Conservation (phyloP, 1,140 invertebrate species). For the Brachionus asplanchnoidis region DNA sequence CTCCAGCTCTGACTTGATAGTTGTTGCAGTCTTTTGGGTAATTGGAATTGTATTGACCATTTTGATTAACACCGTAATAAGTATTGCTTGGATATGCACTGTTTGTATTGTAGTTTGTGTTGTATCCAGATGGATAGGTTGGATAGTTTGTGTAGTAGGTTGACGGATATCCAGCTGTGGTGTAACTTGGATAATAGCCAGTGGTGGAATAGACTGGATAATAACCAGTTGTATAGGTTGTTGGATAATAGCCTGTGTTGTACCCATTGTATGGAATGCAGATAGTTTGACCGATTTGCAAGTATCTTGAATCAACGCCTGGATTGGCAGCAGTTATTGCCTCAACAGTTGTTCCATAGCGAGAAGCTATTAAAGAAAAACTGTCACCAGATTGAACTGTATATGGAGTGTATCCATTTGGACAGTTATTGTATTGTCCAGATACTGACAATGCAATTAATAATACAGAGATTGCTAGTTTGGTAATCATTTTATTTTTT, state of each 20-base stretch:
- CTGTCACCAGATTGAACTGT: background rate
- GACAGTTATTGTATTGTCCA: background rate
- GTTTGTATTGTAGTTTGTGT: background rate
- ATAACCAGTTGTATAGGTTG: background rate
- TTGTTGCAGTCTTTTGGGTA: background rate
- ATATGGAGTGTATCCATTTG: background rate
- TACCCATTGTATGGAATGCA: background rate
- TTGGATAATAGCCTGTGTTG: background rate
- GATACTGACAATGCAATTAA: background rate
- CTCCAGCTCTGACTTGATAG: background rate
- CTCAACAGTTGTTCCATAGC: background rate
- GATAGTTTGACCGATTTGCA: background rate
- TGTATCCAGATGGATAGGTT: background rate
- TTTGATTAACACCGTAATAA: background rate
- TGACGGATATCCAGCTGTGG: too few relatives aligned
- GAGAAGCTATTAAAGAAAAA: background rate
- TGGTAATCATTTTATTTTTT: background rate
- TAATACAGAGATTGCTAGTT: background rate
- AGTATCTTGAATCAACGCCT: constrained; percentile 3
- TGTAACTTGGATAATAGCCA: too few relatives aligned
- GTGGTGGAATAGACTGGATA: background rate
- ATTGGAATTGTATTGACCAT: constrained; percentile 6
- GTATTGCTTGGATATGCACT: background rate
- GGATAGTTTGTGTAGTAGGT: background rate
- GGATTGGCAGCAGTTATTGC: background rate